phyloP scores from a whole-genome alignment of 2,113 vertebrate species.

The Aphyosemion australe region DNA sequence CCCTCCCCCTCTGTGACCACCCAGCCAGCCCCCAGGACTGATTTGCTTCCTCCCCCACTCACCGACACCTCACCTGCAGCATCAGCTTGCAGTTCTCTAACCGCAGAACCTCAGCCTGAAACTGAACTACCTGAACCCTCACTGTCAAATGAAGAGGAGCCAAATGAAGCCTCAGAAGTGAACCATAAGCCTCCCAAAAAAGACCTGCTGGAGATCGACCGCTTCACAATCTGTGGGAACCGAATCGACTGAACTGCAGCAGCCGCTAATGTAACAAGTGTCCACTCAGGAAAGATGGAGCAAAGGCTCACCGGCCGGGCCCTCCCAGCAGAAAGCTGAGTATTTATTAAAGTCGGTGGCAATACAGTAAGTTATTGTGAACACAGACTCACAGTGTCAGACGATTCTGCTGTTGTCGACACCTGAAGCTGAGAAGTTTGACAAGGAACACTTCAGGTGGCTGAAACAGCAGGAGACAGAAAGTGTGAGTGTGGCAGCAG shows the following conservation, averaged over 20 bases:
- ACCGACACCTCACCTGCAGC: not conserved
- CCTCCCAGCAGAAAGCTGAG: slow-evolving; percentile 30
- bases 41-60: slow-evolving; percentile 41
- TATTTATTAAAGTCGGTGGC: slow-evolving; percentile 52
- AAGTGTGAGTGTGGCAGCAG: slow-evolving; percentile 26
- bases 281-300: slow-evolving; percentile 56
- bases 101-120: slow-evolving; percentile 54
- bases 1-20: slow-evolving; percentile 82
- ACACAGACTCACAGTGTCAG: not conserved
- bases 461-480: slow-evolving; percentile 32
- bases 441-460: slow-evolving; percentile 28
- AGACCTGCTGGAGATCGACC: slow-evolving; percentile 95
- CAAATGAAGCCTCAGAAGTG: slow-evolving; percentile 75
- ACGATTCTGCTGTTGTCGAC: slow-evolving; percentile 20
- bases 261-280: slow-evolving; percentile 27
- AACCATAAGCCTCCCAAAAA: slow-evolving; percentile 88
- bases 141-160: slow-evolving; percentile 83
- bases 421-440: slow-evolving; percentile 14
- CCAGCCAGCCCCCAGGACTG: slow-evolving; percentile 84
- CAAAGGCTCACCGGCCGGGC: not conserved
- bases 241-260: slow-evolving; percentile 86
- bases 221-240: slow-evolving; percentile 97
- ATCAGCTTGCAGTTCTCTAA: slow-evolving; percentile 22
- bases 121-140: slow-evolving; percentile 75
- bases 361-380: slow-evolving; percentile 32